A percentile compares a stretch with the other conserved stretches of the same genome.
phyloP scores from a whole-genome alignment of 2,113 vertebrate genomes.

The Micromys minutus region DNA sequence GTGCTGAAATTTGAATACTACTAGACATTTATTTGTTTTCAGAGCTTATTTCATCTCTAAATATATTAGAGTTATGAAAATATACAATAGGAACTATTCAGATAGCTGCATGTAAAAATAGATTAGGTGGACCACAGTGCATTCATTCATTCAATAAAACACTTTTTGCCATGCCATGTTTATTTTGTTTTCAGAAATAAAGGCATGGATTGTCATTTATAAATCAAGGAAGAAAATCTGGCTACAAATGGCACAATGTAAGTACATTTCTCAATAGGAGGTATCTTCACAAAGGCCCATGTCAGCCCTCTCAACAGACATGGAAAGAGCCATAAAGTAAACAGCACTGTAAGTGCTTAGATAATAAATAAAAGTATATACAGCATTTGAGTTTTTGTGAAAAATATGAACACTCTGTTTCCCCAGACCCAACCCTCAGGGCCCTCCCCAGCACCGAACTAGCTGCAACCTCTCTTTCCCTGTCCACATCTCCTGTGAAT shows the following conservation, averaged over 20 bases:
- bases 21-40: slow-evolving; percentile 25
- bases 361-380: neutral
- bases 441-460: neutral
- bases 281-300: neutral
- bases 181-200: neutral
- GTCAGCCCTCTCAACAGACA: neutral
- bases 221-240: slow-evolving; percentile 8
- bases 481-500: neutral
- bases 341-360: neutral
- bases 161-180: neutral
- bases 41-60: slow-evolving; percentile 22
- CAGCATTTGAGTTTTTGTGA: neutral
- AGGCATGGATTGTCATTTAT: neutral
- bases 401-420: neutral
- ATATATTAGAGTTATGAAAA: slow-evolving; percentile 3
- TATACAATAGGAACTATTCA: neutral
- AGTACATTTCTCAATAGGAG: neutral
- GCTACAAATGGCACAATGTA: neutral
- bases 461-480: neutral
- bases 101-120: neutral
- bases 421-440: neutral
- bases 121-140: neutral
- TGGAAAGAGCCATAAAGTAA: neutral
- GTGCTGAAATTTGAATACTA: neutral
- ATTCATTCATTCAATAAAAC: neutral